Evolutionary conservation across 2,113 vertebrate species (phyloP).

Genomic region (Perognathus longimembris): DNA sequence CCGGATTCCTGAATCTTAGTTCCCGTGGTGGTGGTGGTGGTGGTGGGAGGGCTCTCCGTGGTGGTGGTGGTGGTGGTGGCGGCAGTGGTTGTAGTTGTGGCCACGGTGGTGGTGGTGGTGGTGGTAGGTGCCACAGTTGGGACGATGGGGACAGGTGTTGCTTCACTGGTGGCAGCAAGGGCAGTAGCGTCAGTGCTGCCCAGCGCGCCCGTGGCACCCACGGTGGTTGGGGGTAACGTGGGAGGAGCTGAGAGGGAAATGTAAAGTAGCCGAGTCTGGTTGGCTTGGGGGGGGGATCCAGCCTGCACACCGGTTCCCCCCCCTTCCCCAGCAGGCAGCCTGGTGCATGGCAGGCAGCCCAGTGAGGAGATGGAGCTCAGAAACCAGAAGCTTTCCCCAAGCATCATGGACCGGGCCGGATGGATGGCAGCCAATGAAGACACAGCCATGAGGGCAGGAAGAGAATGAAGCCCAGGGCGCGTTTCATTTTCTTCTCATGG

Average conservation of each 20-base stretch:
- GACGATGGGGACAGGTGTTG: slow-evolving; percentile 71
- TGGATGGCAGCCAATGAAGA: not conserved
- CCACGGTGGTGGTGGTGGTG: slow-evolving; percentile 43
- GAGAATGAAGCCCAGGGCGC: not conserved
- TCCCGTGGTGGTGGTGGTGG: slow-evolving; percentile 85
- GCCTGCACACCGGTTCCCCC: not conserved
- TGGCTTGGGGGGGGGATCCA: not conserved
- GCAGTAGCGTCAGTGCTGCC: slow-evolving; percentile 82
- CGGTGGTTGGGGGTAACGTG: slow-evolving; percentile 82
- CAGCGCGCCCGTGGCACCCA: slow-evolving; percentile 62
- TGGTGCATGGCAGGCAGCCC: slow-evolving; percentile 58
- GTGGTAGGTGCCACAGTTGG: slow-evolving; percentile 75
- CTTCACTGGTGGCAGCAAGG: slow-evolving; percentile 83
- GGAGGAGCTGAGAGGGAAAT: slow-evolving; percentile 88
- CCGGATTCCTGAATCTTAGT: slow-evolving; percentile 86
- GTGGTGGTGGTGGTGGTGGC: slow-evolving; percentile 70
- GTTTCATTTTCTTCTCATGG: slow-evolving; percentile 73
- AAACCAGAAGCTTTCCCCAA: not conserved
- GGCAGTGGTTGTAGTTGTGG: slow-evolving; percentile 65
- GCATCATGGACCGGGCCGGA: not conserved
- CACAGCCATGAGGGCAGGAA: not conserved
- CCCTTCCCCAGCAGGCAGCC: not conserved
- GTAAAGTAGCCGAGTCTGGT: slow-evolving; percentile 67
- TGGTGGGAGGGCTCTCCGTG: slow-evolving; percentile 83
- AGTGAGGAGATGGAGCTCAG: not conserved